These are phyloP conservation scores for Aurelia aurita complex sp. Pacific DNA, from an alignment of 30 jellyfish, hydroid and myxozoan species.

Conservation along the genomic window DNA sequence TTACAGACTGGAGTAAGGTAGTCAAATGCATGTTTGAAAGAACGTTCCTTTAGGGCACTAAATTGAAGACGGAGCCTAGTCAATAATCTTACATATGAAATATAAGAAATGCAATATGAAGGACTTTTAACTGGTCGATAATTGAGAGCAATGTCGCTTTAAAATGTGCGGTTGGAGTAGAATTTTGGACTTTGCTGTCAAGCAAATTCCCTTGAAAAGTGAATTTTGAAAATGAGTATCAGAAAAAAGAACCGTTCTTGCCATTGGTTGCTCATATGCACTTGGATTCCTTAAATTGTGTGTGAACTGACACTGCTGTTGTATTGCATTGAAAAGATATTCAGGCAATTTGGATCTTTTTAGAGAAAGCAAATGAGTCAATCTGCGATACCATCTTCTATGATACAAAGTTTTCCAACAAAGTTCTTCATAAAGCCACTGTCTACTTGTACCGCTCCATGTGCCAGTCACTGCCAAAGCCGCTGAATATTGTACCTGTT, in stretches of 20 bases:
- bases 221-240: conserved; percentile 32
- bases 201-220: background rate
- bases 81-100: no score
- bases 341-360: conserved; percentile 1
- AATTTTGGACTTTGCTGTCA: no score
- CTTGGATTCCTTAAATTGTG: conserved; percentile 1
- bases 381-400: conserved; percentile 39
- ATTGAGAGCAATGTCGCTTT: no score
- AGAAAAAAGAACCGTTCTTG: conserved; percentile 31
- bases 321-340: conserved; percentile 6
- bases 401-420: conserved; percentile 36
- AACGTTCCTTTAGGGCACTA: no score
- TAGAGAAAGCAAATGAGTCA: conserved; percentile 9
- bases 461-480: conserved; percentile 33
- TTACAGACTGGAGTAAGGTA: no score
- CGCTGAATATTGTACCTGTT: conserved; percentile 34
- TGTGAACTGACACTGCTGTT: conserved; percentile 3
- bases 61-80: no score
- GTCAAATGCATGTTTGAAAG: no score
- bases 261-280: conserved; percentile 22
- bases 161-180: no score
- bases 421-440: conserved; percentile 31
- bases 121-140: no score
- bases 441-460: conserved; percentile 35
- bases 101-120: no score